These are phyloP conservation scores for Drosophila lacicola DNA, from an alignment of 2,888 invertebrate species.

Conservation along the genomic window DNA sequence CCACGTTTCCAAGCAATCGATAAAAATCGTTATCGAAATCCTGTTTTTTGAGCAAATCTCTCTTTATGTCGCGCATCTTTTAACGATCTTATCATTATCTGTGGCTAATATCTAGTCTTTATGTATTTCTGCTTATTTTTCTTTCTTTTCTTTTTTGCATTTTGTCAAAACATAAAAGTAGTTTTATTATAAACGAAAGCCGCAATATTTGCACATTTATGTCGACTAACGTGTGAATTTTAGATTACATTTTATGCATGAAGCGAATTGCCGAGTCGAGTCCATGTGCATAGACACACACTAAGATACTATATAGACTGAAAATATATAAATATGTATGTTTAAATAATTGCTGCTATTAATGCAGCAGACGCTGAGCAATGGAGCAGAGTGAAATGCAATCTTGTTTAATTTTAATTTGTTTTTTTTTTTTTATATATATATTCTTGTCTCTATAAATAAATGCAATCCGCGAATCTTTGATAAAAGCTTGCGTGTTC, in stretches of 20 bases:
- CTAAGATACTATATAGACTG: background rate
- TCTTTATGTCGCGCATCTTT: no score
- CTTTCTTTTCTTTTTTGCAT: background rate
- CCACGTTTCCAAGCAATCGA: no score
- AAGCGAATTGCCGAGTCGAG: slow-evolving; percentile 19
- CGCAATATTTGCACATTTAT: background rate
- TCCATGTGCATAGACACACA: slow-evolving; percentile 24
- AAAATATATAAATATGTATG: background rate
- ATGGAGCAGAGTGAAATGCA: slow-evolving; percentile 68
- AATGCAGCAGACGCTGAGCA: slow-evolving; percentile 44
- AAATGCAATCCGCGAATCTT: slow-evolving; percentile 66
- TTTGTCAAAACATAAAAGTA: slow-evolving; percentile 7
- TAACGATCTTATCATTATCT: no score
- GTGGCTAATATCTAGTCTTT: background rate
- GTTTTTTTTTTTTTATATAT: slow-evolving; percentile 1
- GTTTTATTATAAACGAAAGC: slow-evolving; percentile 7
- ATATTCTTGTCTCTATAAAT: slow-evolving; percentile 60
- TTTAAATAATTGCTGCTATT: slow-evolving; percentile 19
- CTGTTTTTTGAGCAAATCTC: no score
- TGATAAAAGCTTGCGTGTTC: slow-evolving; percentile 66
- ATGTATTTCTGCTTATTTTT: background rate
- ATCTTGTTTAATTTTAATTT: slow-evolving; percentile 47
- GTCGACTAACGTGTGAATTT: background rate
- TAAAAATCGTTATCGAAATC: no score
- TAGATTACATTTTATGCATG: background rate